Evolutionary conservation across 1,140 invertebrate genomes (phyloP).

Genomic region (Trichonephila clavata): DNA sequence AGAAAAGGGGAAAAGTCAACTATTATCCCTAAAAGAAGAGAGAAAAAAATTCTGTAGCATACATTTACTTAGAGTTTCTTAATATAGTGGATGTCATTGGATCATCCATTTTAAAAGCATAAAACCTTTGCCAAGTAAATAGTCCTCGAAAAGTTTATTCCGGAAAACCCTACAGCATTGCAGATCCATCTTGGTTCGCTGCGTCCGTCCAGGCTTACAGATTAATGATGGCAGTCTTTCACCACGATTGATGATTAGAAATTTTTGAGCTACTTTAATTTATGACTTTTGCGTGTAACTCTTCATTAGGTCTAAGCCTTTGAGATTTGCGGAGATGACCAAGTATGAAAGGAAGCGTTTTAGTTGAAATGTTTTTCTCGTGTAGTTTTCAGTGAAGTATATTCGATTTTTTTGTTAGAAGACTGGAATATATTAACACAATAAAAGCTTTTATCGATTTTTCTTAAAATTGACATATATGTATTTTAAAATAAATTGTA

Average conservation of each 20-base stretch:
- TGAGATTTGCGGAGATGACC: background rate
- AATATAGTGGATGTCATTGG: constrained; percentile 31
- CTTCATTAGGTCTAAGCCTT: constrained; percentile 41
- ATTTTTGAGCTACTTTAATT: constrained; percentile 45
- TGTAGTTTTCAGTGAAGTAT: background rate
- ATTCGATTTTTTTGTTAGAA: background rate
- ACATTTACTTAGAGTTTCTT: constrained; percentile 15
- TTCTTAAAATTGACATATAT: too few species aligned
- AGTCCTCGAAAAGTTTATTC: background rate
- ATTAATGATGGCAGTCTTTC: constrained; percentile 19
- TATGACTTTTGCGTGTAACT: constrained; percentile 4
- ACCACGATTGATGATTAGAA: constrained; percentile 31
- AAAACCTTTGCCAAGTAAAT: constrained; percentile 14
- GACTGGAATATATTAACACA: background rate
- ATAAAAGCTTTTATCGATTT: too few species aligned
- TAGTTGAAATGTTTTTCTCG: background rate
- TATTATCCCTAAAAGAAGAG: background rate
- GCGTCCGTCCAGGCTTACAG: background rate
- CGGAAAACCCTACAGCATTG: background rate
- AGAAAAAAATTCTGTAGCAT: background rate
- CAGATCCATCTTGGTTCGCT: constrained; percentile 16
- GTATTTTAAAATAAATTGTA: too few species aligned
- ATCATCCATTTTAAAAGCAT: constrained; percentile 34
- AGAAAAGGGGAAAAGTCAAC: background rate
- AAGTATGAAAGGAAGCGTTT: background rate